Conservation (phyloP, 2,113 vertebrate species). For the Oreochromis aureus region DNA sequence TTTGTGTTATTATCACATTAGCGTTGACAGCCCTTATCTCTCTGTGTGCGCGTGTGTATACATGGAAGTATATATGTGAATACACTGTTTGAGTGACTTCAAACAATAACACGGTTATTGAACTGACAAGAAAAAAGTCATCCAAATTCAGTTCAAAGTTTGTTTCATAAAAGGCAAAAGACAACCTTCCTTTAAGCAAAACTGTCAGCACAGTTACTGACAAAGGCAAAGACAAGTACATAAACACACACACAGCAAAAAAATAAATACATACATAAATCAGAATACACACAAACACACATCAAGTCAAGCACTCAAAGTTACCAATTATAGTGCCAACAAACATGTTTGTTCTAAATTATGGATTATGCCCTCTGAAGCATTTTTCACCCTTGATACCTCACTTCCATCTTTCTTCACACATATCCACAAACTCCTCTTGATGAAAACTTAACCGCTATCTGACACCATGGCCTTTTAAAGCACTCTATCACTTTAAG, state of each 20-base stretch:
- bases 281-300: not conserved
- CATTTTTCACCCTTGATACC: not conserved
- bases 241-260: not conserved
- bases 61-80: not conserved
- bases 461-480: not conserved
- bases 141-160: not conserved
- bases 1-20: not conserved
- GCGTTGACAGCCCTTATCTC: not conserved
- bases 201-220: not conserved
- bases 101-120: not conserved
- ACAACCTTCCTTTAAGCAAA: not conserved
- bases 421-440: not conserved
- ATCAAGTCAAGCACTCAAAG: not conserved
- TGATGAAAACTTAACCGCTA: not conserved
- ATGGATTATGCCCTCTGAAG: not conserved
- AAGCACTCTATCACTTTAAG: not conserved
- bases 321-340: not conserved
- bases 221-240: not conserved
- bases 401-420: constrained; percentile 9
- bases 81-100: not conserved
- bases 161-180: not conserved
- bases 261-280: not conserved
- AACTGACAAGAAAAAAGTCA: not conserved
- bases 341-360: not conserved
- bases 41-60: not conserved